These are phyloP conservation scores for Noctuana brunneofusca DNA, from an alignment of 2,888 invertebrate species.

Conservation along the genomic window DNA sequence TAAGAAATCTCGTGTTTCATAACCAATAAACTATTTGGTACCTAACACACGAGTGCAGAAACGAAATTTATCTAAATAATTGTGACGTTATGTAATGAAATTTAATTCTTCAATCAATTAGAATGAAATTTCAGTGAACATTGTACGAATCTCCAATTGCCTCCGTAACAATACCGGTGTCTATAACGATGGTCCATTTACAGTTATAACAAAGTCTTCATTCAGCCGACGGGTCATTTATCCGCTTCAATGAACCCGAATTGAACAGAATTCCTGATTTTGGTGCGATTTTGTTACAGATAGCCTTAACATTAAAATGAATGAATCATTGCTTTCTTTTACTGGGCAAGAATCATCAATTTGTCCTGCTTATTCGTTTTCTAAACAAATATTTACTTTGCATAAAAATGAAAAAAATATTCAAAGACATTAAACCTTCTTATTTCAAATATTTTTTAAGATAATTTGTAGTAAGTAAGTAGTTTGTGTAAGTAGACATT, in stretches of 20 bases:
- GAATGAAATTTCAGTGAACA: background rate
- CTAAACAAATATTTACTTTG: too few relatives aligned
- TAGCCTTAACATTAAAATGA: background rate
- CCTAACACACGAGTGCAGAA: too few relatives aligned
- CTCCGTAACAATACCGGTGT: background rate
- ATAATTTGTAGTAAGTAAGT: background rate
- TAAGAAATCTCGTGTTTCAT: too few relatives aligned
- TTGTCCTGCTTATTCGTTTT: too few relatives aligned
- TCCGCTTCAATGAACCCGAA: background rate
- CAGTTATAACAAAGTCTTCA: background rate
- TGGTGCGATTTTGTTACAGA: background rate
- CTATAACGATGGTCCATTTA: background rate
- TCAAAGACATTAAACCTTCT: too few relatives aligned
- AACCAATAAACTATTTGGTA: too few relatives aligned
- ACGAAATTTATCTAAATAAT: too few relatives aligned
- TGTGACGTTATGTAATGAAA: too few relatives aligned
- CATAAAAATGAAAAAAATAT: too few relatives aligned
- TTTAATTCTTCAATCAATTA: background rate
- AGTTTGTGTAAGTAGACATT: background rate
- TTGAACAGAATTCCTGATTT: background rate
- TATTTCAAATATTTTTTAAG: background rate
- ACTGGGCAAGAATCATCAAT: too few relatives aligned
- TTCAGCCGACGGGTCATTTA: constrained; percentile 1
- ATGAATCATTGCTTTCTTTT: too few relatives aligned
- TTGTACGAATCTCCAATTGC: background rate